Base-by-base conservation (phyloP, 1,140 invertebrate genomes). In the Ptiloglossa arizonensis region DNA sequence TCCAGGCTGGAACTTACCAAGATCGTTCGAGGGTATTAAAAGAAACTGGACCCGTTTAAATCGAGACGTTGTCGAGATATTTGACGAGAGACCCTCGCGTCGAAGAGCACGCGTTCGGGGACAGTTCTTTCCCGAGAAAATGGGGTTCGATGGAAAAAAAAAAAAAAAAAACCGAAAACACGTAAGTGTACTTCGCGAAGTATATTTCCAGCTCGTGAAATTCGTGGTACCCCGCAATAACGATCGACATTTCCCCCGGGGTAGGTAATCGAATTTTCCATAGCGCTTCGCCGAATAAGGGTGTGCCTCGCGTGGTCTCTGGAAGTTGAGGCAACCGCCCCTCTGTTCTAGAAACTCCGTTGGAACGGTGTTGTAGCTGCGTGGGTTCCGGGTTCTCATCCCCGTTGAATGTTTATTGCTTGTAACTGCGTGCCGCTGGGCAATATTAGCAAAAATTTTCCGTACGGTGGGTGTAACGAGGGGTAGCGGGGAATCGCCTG, bases 251-350 rank as follows among this genome's bases (percentile, higher is more conserved):
- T 52, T 67, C 64, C 27, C 64, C n/a, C 48, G 22, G 67, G 48
- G 48, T n/a, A 46, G 44, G 56, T 78, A 52, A 73, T 73, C 63
- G 82, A 84, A 83, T 84, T 84, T 83, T 80, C 76, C 68, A 54
- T 72, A 62, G 57, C 71, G 67, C 17, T 81, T 29, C 60, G 63
- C 17, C 22, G 56, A 63, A 80, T 79, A 72, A 80, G 48, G 56
- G 66, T 54, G 67, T 63, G 66, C 41, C 22, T 82, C 52, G 56
- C 52, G 35, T 56, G 63, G 48, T 62, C 66, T 15, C 56, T 69
- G 77, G 50, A 69, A 85, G 77, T 72, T 80, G 71, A 76, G 64
- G 69, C 64, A 79, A 79, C 54, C 54, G 66, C 44, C n/a, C n/a
- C n/a, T 76, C 62, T 74, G 68, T 74, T 76, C 50, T 15, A 59